Conservation (phyloP, 1,140 invertebrate species). For the Tetraneura akinire region DNA sequence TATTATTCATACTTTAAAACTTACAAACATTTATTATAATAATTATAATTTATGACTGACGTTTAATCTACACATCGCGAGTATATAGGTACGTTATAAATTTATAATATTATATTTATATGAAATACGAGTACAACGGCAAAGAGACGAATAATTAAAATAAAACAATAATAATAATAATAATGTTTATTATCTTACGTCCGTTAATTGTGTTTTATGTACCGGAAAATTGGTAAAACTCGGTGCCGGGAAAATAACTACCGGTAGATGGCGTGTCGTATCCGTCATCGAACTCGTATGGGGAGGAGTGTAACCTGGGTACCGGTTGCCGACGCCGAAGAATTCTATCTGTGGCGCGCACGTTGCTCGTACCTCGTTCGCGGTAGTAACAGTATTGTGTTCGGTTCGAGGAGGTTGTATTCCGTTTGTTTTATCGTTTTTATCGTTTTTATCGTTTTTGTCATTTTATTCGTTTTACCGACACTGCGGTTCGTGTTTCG, state of each 20-base stretch:
- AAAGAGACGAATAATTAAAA: neutral
- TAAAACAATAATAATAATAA: neutral
- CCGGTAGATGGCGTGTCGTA: neutral
- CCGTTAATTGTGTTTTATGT: neutral
- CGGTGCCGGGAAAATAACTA: neutral
- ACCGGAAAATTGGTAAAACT: neutral
- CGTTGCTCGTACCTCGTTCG: neutral
- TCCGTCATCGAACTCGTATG: neutral
- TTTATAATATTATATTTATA: too few relatives aligned
- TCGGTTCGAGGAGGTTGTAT: neutral
- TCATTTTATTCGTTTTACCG: neutral
- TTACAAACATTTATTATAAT: too few relatives aligned
- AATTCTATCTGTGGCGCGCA: neutral
- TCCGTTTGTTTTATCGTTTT: neutral
- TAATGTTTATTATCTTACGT: neutral
- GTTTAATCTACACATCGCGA: too few relatives aligned
- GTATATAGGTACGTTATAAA: too few relatives aligned
- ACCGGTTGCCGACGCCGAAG: slow-evolving; percentile 16
- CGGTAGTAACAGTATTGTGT: slow-evolving; percentile 10
- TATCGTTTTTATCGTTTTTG: neutral
- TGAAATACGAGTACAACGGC: too few relatives aligned
- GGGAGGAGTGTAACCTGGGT: neutral
- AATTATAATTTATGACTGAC: too few relatives aligned
- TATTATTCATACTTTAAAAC: too few relatives aligned
- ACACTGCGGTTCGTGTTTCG: neutral